Evolutionary conservation across 2,888 invertebrate genomes (phyloP).

Genomic region (Peribatodes rhomboidaria): DNA sequence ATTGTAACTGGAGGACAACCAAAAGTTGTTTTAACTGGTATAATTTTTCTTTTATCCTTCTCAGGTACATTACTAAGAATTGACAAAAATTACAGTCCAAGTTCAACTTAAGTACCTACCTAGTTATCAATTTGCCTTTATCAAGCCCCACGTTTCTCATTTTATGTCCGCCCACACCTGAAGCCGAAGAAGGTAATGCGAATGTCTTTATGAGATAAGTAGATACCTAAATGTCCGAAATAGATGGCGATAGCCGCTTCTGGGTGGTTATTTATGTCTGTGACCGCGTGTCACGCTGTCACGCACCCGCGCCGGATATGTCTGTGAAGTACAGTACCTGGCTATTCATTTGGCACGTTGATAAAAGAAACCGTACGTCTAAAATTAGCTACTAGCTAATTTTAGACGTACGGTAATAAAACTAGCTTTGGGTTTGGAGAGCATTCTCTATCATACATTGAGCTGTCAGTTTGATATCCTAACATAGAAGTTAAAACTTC

Average conservation of each 20-base stretch:
- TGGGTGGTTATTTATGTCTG: constrained; percentile 24
- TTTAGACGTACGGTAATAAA: no score
- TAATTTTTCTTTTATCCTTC: not conserved
- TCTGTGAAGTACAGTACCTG: no score
- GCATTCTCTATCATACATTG: no score
- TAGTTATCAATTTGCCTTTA: not conserved
- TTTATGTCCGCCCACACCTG: constrained; percentile 24
- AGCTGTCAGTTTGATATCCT: no score
- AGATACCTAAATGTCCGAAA: constrained; percentile 7
- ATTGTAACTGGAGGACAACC: not conserved
- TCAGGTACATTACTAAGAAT: constrained; percentile 2
- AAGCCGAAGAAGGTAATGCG: constrained; percentile 34
- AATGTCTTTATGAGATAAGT: constrained; percentile 38
- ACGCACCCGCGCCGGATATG: constrained; percentile 3
- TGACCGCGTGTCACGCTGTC: constrained; percentile 11
- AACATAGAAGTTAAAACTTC: no score
- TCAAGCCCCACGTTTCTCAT: constrained; percentile 18
- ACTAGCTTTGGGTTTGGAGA: no score
- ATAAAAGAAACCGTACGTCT: no score
- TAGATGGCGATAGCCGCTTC: constrained; percentile 37
- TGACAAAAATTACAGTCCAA: constrained; percentile 2
- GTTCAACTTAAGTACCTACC: constrained; percentile 13
- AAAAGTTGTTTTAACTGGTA: not conserved
- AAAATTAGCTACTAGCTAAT: no score
- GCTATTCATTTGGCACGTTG: no score